phyloP scores from a whole-genome alignment of 2,113 vertebrate genomes.

The Elaphurus davidianus region DNA sequence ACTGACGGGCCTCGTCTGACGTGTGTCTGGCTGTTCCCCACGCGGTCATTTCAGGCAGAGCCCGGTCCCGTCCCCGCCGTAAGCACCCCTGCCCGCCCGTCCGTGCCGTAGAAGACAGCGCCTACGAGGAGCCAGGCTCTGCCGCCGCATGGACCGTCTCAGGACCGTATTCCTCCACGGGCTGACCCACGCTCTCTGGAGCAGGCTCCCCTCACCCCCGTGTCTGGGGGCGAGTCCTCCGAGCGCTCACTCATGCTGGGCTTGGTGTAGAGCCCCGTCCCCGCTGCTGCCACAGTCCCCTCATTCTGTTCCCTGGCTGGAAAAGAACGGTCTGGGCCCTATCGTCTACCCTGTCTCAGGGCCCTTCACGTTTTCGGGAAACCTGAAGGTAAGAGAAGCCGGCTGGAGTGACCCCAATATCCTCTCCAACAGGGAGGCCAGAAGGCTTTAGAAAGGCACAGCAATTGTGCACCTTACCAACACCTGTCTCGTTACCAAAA shows the following conservation, averaged over 20 bases:
- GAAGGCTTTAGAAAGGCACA: background rate
- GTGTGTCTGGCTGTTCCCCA: background rate
- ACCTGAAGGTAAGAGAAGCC: background rate
- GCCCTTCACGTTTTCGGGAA: background rate
- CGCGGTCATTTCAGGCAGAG: background rate
- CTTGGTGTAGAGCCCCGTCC: background rate
- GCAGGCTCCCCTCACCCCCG: background rate
- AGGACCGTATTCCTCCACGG: background rate
- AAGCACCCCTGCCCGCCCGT: background rate
- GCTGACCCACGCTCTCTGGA: background rate
- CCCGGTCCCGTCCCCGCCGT: background rate
- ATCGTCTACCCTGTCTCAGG: background rate
- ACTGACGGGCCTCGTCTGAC: background rate
- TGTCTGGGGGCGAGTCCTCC: background rate
- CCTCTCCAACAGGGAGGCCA: background rate
- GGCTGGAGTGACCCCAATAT: background rate
- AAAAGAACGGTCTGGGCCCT: background rate
- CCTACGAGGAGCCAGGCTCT: background rate
- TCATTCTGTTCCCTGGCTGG: background rate
- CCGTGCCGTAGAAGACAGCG: background rate
- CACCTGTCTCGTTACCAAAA: background rate
- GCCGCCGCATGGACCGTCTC: background rate
- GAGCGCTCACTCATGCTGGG: background rate
- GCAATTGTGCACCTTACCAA: background rate
- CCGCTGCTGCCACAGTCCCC: background rate